phyloP scores from a whole-genome alignment of 2,888 invertebrate genomes.

The Listrodromus nycthemerus region DNA sequence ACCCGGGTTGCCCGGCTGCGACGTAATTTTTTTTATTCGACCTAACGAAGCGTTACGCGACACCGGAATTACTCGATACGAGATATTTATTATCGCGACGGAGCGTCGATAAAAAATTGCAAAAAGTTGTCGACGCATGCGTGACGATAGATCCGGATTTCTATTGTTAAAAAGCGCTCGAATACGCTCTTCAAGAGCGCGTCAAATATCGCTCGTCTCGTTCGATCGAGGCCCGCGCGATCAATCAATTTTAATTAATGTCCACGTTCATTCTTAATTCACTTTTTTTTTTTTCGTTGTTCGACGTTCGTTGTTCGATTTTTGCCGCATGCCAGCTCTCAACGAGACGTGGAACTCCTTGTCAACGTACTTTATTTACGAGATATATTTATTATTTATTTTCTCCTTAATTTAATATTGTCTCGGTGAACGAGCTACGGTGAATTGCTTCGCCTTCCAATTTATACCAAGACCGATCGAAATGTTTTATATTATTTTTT shows the following conservation, averaged over 20 bases:
- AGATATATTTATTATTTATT: conserved; percentile 3
- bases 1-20: neutral
- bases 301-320: conserved; percentile 35
- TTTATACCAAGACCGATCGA: conserved; percentile 36
- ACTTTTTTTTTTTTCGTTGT: neutral
- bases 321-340: conserved; percentile 6
- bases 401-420: conserved; percentile 13
- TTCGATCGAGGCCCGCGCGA: conserved; percentile 24
- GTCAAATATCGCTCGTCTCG: conserved; percentile 5
- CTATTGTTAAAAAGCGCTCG: conserved; percentile 8
- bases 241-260: conserved; percentile 40
- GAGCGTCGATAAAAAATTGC: neutral
- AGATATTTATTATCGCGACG: neutral
- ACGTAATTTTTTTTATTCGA: neutral
- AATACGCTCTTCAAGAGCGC: conserved; percentile 1
- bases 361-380: conserved; percentile 5
- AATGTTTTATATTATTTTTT: conserved; percentile 26
- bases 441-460: conserved; percentile 24
- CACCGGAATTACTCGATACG: neutral
- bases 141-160: conserved; percentile 13
- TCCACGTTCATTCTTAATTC: conserved; percentile 25
- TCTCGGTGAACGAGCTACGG: conserved; percentile 1
- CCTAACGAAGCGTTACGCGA: neutral
- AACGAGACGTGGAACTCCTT: conserved; percentile 5
- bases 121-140: neutral